Base-by-base conservation (phyloP, 2,888 invertebrate genomes). In the Antheraea assamensis region DNA sequence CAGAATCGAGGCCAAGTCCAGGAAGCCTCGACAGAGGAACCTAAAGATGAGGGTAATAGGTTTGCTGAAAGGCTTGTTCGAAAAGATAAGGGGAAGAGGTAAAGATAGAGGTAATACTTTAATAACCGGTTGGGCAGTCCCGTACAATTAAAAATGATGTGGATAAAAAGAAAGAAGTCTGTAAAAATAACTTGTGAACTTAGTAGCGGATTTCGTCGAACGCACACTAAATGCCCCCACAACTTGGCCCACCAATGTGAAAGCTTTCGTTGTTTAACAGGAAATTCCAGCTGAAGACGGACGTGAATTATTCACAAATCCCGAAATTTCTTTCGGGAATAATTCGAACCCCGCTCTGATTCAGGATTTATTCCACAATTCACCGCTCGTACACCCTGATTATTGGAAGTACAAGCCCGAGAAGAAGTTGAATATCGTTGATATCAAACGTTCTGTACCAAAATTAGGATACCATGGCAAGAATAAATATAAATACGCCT, bases 391-490 rank as follows among this genome's bases (percentile, higher is more conserved):
- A 27, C 92, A 92, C 72, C 91, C 92, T 0, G 91, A 93, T 77
- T 90, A 91, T 73, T 91, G 91, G 90, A 89, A 85, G 75, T 85
- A 87, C 8, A 88, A 86, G 75, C 81, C 86, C 0, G 81, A 81
- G 71, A 86, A 76, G 72, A 85, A 78, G 73, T 70, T 85, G 55
- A 72, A 76, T 8, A 79, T 82, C 35, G 77, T 81, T 0, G 80
- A 35, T 5, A 19, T 82, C 0, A 83, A 80, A 27, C 87, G 85
- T 1, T 79, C 80, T 2, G 70, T 88, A 30, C 88, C 90, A 0
- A 88, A 87, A 72, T 85, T 94, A 15, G 91, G 93, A 0, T 94
- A 93, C 76, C 94, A 94, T 72, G 94, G 94, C 0, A 87, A 78
- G 61, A 87, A 75, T 71, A 94, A 92, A 77, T 92, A 89, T 75